phyloP scores from a whole-genome alignment of 2,888 invertebrate genomes.

The Drosophila lutescens region DNA sequence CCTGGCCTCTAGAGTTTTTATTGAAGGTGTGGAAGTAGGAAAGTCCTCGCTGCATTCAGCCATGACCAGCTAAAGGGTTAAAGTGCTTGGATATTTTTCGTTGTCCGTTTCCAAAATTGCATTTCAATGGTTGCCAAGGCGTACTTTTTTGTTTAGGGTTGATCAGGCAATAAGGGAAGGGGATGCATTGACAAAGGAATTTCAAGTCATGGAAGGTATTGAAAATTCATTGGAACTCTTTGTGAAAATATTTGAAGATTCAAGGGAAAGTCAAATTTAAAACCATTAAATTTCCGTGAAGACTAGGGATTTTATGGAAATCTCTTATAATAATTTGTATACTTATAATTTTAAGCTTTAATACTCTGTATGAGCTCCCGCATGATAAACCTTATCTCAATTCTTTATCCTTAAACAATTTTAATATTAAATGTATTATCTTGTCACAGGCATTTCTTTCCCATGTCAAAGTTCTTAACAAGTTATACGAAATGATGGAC shows the following conservation, averaged over 20 bases:
- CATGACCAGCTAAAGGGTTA: slow-evolving; percentile 38
- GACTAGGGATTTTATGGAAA: no score
- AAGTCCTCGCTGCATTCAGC: slow-evolving; percentile 43
- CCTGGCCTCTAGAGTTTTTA: slow-evolving; percentile 6
- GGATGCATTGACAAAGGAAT: slow-evolving; percentile 1
- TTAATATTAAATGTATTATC: not conserved
- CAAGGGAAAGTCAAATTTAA: not conserved
- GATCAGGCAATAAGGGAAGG: slow-evolving; percentile 14
- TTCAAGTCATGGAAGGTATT: not conserved
- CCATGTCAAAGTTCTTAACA: slow-evolving; percentile 8
- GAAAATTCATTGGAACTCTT: not conserved
- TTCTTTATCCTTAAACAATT: not conserved
- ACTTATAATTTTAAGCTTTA: not conserved
- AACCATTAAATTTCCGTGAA: no score
- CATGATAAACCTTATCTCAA: not conserved
- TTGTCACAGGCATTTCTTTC: not conserved
- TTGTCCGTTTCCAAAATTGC: slow-evolving; percentile 35
- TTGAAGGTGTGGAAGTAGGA: slow-evolving; percentile 19
- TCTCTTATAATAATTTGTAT: no score
- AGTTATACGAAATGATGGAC: slow-evolving; percentile 26
- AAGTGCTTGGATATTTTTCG: slow-evolving; percentile 50
- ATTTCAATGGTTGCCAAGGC: slow-evolving; percentile 51
- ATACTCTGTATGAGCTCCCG: not conserved
- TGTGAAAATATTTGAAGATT: slow-evolving; percentile 7
- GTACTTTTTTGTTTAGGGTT: slow-evolving; percentile 39